These are phyloP conservation scores for Premnoplex brunnescens DNA, from an alignment of 2,797 vertebrate genomes.

Conservation along the genomic window DNA sequence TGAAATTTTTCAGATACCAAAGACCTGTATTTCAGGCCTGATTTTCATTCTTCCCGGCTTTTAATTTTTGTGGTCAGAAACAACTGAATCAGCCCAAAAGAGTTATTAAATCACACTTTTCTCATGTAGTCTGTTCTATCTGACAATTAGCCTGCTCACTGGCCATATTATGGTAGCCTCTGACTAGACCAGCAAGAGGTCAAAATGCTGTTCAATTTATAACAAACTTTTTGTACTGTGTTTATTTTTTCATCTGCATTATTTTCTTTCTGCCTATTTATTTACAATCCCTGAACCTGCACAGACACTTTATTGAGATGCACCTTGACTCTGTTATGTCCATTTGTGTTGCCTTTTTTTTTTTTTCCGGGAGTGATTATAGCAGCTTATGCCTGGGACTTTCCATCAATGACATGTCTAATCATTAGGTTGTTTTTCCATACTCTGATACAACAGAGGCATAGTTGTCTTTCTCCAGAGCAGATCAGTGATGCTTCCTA, in stretches of 20 bases:
- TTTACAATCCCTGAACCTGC: background rate
- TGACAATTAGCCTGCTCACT: background rate
- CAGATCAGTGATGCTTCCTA: background rate
- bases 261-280: background rate
- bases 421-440: slow-evolving; percentile 11
- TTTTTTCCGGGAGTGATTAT: background rate
- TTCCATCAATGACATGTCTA: background rate
- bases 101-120: background rate
- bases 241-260: background rate
- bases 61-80: background rate
- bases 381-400: background rate
- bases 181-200: background rate
- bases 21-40: background rate
- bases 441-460: background rate
- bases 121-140: background rate
- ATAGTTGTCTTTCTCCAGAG: background rate
- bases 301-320: background rate
- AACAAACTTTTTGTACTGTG: background rate
- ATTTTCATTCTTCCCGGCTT: background rate
- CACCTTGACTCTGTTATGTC: background rate
- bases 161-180: background rate
- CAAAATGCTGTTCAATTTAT: background rate
- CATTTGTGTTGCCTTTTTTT: background rate
- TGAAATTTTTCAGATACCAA: background rate
- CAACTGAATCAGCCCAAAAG: background rate